Percentiles rank a stretch among this genome's conserved stretches.
These are phyloP conservation scores for Sphenodon punctatus DNA, from an alignment of 2,797 vertebrate genomes.

Conservation along the genomic window DNA sequence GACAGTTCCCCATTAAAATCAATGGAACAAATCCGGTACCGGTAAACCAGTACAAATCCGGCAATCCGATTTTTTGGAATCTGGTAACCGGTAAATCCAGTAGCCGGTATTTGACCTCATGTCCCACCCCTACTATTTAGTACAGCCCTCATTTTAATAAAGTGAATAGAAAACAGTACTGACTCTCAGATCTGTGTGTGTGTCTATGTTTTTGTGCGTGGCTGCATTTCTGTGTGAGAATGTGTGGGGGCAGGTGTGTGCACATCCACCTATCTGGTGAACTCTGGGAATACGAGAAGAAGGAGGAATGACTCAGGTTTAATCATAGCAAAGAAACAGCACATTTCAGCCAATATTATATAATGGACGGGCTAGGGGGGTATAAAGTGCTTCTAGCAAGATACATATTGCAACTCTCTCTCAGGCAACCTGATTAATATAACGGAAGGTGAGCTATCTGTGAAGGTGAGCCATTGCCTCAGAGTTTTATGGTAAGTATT, in stretches of 20 bases:
- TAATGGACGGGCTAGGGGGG: background rate
- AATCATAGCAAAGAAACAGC: accelerated
- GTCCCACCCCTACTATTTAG: too few relatives aligned
- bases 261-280: background rate
- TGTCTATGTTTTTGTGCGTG: too few relatives aligned
- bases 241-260: accelerated
- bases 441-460: constrained; percentile 39
- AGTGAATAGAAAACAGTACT: too few relatives aligned
- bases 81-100: too few relatives aligned
- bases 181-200: too few relatives aligned
- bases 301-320: accelerated
- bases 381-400: constrained; percentile 16
- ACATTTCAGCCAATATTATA: background rate
- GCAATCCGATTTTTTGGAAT: too few relatives aligned
- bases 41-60: too few relatives aligned
- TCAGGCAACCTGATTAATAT: constrained; percentile 4
- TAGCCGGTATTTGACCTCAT: too few relatives aligned
- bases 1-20: too few relatives aligned
- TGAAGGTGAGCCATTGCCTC: constrained; percentile 5
- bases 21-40: too few relatives aligned
- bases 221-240: background rate
- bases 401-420: background rate
- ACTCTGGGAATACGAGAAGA: background rate
- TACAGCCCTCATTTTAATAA: too few relatives aligned
- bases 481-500: constrained; percentile 4